Base-by-base conservation (phyloP, 2,797 vertebrate genomes). In the Bucorvus abyssinicus region DNA sequence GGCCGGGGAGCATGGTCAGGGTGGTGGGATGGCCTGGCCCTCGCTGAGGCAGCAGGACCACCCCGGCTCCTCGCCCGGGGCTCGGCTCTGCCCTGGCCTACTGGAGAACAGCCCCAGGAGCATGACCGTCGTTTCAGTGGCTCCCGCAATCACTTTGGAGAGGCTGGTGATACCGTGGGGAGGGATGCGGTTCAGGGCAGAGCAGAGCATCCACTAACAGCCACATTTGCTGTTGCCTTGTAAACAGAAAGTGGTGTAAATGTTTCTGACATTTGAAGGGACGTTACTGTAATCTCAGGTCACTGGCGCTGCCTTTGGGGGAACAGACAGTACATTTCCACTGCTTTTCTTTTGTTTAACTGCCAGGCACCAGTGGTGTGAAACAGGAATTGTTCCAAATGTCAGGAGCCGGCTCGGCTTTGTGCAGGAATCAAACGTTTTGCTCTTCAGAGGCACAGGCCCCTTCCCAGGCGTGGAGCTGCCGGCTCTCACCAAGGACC, bases 331-430 rank as follows among this genome's bases (percentile, higher is more conserved):
- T 53, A 56, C 89, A 85, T 93, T 96, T 94, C 92, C 94, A 85
- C 84, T 79, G 81, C 44, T 91, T 93, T 85, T 27, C 30, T 59
- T 93, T 87, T 75, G 84, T 61, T 81, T 78, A 82, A 78, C 86
- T 95, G 87, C 94, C 87, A 88, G 91, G 65, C 69, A 53, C 90
- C 60, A 67, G 79, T 59, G 2, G 20, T 73, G 84, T 93, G 93
- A 95, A 95, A 92, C 52, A 6, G 6, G 89, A 95, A 81, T 68
- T 27, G 55, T 89, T 95, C 88, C 93, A 91, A 93, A 91, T 95
- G 96, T 91, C 96, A 94, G 63, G 81, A 73, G 55, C 47, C 13
- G 20, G 77, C 87, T 93, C 87, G 67, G 67, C 93, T 80, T 74
- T 55, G 93, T 49, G 80, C 71, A 83, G 87, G 84, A 52, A 61